Conservation (phyloP, 92 coral and sea anemone species). For the Epizoanthus rinbou region DNA sequence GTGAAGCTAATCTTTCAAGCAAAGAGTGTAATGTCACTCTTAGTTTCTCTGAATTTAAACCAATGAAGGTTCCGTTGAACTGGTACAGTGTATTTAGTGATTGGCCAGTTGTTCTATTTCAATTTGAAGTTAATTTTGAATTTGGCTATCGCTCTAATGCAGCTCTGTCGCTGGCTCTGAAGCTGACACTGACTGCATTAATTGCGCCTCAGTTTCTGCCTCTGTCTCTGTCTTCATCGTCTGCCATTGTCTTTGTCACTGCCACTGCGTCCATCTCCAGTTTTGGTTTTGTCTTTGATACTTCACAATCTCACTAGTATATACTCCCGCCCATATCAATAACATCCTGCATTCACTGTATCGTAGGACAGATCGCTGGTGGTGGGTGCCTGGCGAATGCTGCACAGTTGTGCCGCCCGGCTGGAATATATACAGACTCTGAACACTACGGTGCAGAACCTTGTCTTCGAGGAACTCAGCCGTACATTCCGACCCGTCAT, state of each 20-base stretch:
- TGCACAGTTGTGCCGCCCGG: constrained; percentile 78
- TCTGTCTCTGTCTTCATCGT: background rate
- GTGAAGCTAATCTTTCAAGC: too few species aligned
- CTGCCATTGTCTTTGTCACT: background rate
- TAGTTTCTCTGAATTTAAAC: too few species aligned
- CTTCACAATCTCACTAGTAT: background rate
- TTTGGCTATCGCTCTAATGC: too few species aligned
- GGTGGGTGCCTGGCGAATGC: constrained; percentile 79
- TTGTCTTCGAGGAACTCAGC: constrained; percentile 80
- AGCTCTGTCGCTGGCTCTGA: too few species aligned
- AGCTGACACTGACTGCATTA: too few species aligned
- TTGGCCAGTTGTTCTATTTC: too few species aligned
- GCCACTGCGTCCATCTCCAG: background rate
- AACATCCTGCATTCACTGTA: background rate
- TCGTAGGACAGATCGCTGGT: constrained; percentile 62
- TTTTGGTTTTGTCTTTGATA: background rate
- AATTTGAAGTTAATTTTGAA: too few species aligned
- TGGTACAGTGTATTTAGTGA: too few species aligned
- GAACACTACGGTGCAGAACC: constrained; percentile 65
- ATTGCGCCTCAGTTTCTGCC: too few species aligned
- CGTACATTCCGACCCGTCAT: constrained; percentile 69
- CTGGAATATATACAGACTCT: constrained; percentile 70
- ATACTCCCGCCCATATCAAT: background rate
- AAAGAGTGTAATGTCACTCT: too few species aligned
- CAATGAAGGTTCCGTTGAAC: too few species aligned